These are phyloP conservation scores for Panorpa germanica DNA, from an alignment of 2,888 invertebrate species.

Conservation along the genomic window DNA sequence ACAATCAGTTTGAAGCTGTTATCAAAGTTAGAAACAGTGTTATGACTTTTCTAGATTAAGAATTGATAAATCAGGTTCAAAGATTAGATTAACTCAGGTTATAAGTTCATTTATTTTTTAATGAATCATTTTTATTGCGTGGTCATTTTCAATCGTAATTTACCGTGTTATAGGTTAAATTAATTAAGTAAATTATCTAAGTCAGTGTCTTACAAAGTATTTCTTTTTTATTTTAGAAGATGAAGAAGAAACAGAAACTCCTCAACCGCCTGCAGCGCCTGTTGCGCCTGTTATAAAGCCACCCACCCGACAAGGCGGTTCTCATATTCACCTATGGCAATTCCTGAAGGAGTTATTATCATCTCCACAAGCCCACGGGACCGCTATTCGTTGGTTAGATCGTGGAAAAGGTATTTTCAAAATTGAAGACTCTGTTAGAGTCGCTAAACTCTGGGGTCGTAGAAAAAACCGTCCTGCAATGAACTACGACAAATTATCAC, in stretches of 20 bases:
- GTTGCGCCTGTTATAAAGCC: slow-evolving; percentile 13
- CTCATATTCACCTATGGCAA: slow-evolving; percentile 97
- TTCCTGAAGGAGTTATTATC: slow-evolving; percentile 90
- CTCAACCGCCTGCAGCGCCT: slow-evolving; percentile 8
- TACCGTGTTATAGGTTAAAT: too few relatives aligned
- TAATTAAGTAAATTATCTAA: too few relatives aligned
- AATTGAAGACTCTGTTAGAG: slow-evolving; percentile 94
- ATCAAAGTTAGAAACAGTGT: too few relatives aligned
- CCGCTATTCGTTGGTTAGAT: slow-evolving; percentile 95
- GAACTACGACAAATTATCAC: slow-evolving; percentile 98
- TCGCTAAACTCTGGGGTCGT: slow-evolving; percentile 95
- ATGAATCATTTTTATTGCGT: too few relatives aligned
- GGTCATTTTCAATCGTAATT: too few relatives aligned
- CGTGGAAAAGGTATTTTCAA: slow-evolving; percentile 91
- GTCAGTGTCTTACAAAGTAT: too few relatives aligned
- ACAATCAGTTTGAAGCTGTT: too few relatives aligned
- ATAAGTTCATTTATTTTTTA: too few relatives aligned
- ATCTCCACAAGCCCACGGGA: slow-evolving; percentile 73
- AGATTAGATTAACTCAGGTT: too few relatives aligned
- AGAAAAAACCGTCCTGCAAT: slow-evolving; percentile 96
- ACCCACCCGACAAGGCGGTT: slow-evolving; percentile 37
- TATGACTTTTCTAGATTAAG: too few relatives aligned
- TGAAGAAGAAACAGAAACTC: too few relatives aligned
- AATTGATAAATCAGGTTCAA: too few relatives aligned
- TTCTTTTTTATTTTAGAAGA: slow-evolving; percentile 22